Evolutionary conservation across 2,888 invertebrate genomes (phyloP).

Genomic region (Eupeodes latifasciatus): DNA sequence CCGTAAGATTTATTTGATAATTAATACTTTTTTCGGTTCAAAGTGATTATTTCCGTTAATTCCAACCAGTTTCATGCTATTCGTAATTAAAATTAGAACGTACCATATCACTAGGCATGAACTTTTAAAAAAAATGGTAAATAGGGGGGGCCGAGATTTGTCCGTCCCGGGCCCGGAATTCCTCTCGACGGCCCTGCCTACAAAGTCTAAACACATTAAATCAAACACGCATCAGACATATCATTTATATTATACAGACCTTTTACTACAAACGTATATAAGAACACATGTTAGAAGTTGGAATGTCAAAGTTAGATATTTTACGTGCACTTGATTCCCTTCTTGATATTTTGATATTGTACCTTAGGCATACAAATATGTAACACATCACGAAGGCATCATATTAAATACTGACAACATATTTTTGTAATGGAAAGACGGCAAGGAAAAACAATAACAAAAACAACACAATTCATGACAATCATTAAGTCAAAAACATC

Average conservation of each 20-base stretch:
- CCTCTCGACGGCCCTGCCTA: too few relatives aligned
- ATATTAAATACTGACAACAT: conserved; percentile 2
- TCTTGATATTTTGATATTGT: not conserved
- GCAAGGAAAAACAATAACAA: not conserved
- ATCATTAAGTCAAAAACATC: conserved; percentile 17
- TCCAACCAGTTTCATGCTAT: too few relatives aligned
- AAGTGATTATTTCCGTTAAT: too few relatives aligned
- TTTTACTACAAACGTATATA: too few relatives aligned
- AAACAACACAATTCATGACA: conserved; percentile 1
- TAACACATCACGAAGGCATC: not conserved
- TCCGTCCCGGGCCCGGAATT: too few relatives aligned
- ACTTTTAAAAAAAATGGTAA: too few relatives aligned
- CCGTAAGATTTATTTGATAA: too few relatives aligned
- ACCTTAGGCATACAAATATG: not conserved
- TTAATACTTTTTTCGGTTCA: too few relatives aligned
- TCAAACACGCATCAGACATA: conserved; percentile 21
- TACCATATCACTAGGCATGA: too few relatives aligned
- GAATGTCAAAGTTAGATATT: not conserved
- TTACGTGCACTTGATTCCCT: not conserved
- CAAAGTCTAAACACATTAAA: not conserved
- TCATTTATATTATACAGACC: not conserved
- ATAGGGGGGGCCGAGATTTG: too few relatives aligned
- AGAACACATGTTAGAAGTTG: not conserved
- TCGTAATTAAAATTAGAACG: too few relatives aligned
- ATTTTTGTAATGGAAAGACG: not conserved